These are phyloP conservation scores for Zaprionus kolodkinae DNA, from an alignment of 1,140 invertebrate species.

Conservation along the genomic window DNA sequence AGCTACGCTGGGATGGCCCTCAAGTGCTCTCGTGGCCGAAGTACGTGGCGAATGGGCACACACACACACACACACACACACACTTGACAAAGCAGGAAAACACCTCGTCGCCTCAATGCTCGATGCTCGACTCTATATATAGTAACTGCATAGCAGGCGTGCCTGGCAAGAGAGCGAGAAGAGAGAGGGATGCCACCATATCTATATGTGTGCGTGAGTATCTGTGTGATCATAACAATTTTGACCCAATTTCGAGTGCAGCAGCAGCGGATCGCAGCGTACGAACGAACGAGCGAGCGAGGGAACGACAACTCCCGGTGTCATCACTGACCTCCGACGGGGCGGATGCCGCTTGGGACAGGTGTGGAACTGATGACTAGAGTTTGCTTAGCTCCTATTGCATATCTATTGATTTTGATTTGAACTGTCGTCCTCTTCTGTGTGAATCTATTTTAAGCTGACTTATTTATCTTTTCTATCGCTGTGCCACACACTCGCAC, in stretches of 20 bases:
- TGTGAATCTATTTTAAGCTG: slow-evolving; percentile 57
- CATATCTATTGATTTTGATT: slow-evolving; percentile 35
- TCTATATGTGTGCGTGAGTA: slow-evolving; percentile 26
- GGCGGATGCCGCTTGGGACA: slow-evolving; percentile 45
- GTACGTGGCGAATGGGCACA: slow-evolving; percentile 61
- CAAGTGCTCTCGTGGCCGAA: slow-evolving; percentile 36
- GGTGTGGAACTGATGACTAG: slow-evolving; percentile 1
- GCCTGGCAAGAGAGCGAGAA: slow-evolving; percentile 2
- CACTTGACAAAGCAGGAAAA: slow-evolving; percentile 66
- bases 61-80: slow-evolving; percentile 45
- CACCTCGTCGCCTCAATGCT: slow-evolving; percentile 60
- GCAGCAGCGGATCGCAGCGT: slow-evolving; percentile 35
- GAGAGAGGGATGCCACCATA: neutral
- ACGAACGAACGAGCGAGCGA: neutral
- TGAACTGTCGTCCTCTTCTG: slow-evolving; percentile 59
- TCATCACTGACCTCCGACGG: slow-evolving; percentile 69
- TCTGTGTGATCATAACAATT: slow-evolving; percentile 82
- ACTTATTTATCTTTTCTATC: slow-evolving; percentile 71
- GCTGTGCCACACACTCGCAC: slow-evolving; percentile 30
- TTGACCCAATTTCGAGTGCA: slow-evolving; percentile 74
- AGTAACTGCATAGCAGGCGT: slow-evolving; percentile 66
- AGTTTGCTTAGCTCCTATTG: neutral
- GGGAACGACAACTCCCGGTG: slow-evolving; percentile 54
- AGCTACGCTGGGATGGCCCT: slow-evolving; percentile 13
- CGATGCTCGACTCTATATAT: slow-evolving; percentile 65